Conservation (phyloP, 2,888 invertebrate species). For the Drosophila barbarae region DNA sequence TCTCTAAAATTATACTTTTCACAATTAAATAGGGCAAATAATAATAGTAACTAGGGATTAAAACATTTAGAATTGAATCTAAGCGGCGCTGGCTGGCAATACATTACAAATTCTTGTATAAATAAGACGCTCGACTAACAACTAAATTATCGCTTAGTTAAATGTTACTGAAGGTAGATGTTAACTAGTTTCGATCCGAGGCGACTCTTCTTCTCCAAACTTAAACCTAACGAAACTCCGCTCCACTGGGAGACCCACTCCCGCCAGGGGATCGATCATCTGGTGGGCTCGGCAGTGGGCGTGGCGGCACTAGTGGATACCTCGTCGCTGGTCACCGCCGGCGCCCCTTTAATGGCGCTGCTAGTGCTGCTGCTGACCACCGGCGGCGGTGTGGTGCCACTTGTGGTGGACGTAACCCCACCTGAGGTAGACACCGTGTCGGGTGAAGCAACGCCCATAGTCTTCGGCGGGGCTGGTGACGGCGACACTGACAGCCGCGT, state of each 20-base stretch:
- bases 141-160: conserved; percentile 56
- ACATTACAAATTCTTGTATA: conserved; percentile 50
- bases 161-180: conserved; percentile 67
- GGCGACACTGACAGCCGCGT: conserved; percentile 38
- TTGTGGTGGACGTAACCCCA: conserved; percentile 78
- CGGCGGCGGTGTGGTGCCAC: conserved; percentile 77
- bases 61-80: conserved; percentile 51
- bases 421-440: conserved; percentile 61
- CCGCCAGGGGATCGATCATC: conserved; percentile 51
- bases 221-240: conserved; percentile 30
- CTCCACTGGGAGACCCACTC: conserved; percentile 32
- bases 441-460: conserved; percentile 26
- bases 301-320: conserved; percentile 75
- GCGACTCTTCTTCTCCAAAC: conserved; percentile 36
- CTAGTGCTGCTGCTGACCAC: conserved; percentile 79
- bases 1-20: conserved; percentile 62
- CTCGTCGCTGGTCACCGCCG: conserved; percentile 61
- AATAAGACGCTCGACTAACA: conserved; percentile 52
- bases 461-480: conserved; percentile 7
- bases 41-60: conserved; percentile 54
- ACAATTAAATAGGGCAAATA: conserved; percentile 69
- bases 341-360: conserved; percentile 42
- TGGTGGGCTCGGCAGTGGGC: conserved; percentile 54
- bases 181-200: conserved; percentile 66
- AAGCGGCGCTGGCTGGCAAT: conserved; percentile 40